Percentiles rank a stretch among this genome's conserved stretches.
phyloP scores from a whole-genome alignment of 2,797 vertebrate genomes.

The Galaxias olidus region DNA sequence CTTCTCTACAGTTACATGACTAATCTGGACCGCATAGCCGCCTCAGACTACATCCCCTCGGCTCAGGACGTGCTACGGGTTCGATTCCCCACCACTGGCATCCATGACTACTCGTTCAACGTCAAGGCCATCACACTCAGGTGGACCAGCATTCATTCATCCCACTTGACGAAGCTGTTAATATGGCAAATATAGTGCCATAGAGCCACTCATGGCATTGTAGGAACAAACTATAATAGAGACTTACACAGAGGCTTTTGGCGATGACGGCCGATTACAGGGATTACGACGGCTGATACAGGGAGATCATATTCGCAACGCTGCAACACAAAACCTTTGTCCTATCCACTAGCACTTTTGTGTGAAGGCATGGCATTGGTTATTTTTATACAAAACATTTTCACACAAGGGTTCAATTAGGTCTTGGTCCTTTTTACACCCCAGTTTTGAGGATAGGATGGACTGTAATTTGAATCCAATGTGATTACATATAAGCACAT shows the following conservation, averaged over 20 bases:
- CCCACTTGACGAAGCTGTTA: conserved; percentile 29
- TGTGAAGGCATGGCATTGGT: too few relatives aligned
- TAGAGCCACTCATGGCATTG: conserved; percentile 29
- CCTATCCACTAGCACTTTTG: too few relatives aligned
- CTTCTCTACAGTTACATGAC: conserved; percentile 83
- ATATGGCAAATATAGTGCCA: conserved; percentile 22
- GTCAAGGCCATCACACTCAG: conserved; percentile 95
- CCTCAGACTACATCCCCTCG: conserved; percentile 88
- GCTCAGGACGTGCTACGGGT: conserved; percentile 96
- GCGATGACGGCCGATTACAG: neutral
- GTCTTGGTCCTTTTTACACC: too few relatives aligned
- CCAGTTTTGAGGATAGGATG: too few relatives aligned
- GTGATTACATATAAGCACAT: too few relatives aligned
- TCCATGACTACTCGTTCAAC: conserved; percentile 95
- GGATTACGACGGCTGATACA: too few relatives aligned
- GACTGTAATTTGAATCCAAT: too few relatives aligned
- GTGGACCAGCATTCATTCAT: conserved; percentile 57
- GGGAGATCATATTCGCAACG: conserved; percentile 39
- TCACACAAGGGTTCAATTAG: too few relatives aligned
- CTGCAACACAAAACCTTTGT: conserved; percentile 18
- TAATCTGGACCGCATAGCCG: conserved; percentile 88
- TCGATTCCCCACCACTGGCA: conserved; percentile 94
- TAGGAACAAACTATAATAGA: conserved; percentile 28
- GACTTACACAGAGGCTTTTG: neutral
- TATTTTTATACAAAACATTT: too few relatives aligned